phyloP scores from a whole-genome alignment of 2,888 invertebrate species.

The Mythimna ferrago region DNA sequence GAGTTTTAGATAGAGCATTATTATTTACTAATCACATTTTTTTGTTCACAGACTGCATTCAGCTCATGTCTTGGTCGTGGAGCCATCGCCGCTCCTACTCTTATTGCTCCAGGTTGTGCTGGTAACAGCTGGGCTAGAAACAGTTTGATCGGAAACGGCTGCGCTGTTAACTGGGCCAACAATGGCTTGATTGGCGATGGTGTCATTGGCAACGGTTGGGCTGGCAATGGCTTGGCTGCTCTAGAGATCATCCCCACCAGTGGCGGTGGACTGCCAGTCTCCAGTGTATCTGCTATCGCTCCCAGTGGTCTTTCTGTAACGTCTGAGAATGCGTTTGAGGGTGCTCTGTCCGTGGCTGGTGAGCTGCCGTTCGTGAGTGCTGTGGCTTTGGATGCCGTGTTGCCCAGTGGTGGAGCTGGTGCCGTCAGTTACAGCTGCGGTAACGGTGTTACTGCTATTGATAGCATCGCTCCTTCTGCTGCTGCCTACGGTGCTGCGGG shows the following conservation, averaged over 20 bases:
- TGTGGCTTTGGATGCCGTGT: constrained; percentile 71
- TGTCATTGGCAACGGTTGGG: not conserved
- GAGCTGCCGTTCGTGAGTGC: constrained; percentile 76
- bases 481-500: constrained; percentile 14
- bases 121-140: too few species aligned
- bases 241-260: constrained; percentile 19
- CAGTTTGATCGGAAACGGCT: not conserved
- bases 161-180: not conserved
- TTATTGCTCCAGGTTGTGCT: not conserved
- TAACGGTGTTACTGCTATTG: constrained; percentile 59
- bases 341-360: constrained; percentile 70
- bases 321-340: constrained; percentile 48
- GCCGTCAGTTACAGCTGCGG: constrained; percentile 74
- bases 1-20: too few species aligned
- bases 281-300: constrained; percentile 6
- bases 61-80: constrained; percentile 14
- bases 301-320: constrained; percentile 20
- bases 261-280: constrained; percentile 23
- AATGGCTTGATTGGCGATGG: too few species aligned
- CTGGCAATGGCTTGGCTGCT: not conserved
- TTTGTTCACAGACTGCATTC: too few species aligned
- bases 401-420: constrained; percentile 73
- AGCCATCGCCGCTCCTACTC: not conserved
- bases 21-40: too few species aligned
- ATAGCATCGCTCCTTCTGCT: constrained; percentile 18